A percentile compares a stretch with the other conserved stretches of the same genome.
These are phyloP conservation scores for Drosophila hamatofila DNA, from an alignment of 2,888 invertebrate species.

Conservation along the genomic window DNA sequence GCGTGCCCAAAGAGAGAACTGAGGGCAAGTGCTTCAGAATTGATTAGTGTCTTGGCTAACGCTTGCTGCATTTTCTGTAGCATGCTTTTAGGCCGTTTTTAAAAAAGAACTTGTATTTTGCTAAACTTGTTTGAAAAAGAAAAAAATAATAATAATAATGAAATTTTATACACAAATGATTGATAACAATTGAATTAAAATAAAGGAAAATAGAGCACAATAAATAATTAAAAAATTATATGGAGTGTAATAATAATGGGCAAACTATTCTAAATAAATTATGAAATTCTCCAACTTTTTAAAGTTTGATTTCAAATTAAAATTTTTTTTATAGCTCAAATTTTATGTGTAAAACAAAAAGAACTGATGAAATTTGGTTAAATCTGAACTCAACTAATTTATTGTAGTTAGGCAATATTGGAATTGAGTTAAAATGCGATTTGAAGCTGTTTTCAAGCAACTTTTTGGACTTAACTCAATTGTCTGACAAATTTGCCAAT, in stretches of 20 bases:
- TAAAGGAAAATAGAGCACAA: too few relatives aligned
- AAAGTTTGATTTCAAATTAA: too few relatives aligned
- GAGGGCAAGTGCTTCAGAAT: not conserved
- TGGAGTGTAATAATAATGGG: too few relatives aligned
- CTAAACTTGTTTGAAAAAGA: too few relatives aligned
- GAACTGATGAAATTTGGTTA: not conserved
- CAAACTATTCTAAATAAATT: too few relatives aligned
- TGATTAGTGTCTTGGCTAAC: not conserved
- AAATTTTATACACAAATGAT: not conserved
- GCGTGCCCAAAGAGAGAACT: too few relatives aligned
- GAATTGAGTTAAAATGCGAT: not conserved
- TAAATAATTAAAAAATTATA: too few relatives aligned
- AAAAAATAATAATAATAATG: too few relatives aligned
- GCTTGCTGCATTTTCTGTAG: not conserved
- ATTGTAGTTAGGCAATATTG: not conserved
- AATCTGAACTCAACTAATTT: not conserved
- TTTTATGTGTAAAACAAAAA: too few relatives aligned
- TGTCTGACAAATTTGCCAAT: not conserved
- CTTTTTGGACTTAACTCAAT: not conserved
- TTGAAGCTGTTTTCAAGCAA: not conserved
- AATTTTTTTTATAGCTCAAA: not conserved
- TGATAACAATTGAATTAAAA: not conserved
- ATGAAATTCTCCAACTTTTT: too few relatives aligned
- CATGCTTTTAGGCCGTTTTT: conserved; percentile 31
- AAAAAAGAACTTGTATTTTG: too few relatives aligned